Evolutionary conservation across 2,888 invertebrate genomes (phyloP), one percentile per base, ranked within the genome.

Genomic region (Drosophila lacicola): DNA sequence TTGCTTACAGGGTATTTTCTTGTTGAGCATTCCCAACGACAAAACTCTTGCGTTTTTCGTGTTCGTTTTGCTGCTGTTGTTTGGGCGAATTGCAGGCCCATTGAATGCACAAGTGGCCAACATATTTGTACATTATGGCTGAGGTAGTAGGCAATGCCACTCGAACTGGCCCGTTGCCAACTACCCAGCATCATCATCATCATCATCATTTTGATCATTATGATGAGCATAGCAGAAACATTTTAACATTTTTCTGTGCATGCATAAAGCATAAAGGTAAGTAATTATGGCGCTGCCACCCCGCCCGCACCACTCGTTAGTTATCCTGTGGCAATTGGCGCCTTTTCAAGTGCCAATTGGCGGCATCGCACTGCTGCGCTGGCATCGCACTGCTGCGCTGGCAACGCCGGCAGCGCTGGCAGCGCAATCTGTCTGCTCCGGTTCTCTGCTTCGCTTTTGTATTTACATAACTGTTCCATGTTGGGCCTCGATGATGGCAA

Each of bases 41-140:
- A 6, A 4, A 14, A 3, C 10, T 37, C 6, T 14, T 14, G 10
- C 29, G 53, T 34, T 33, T 34, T 34, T 54, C 33, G 50, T 6
- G 10, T 25, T 51, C 50, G 14, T 54, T 42, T 21, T 14, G 19
- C n/a, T 33, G 41, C 13, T 56, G 51, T 45, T 49, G 44, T 66
- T 41, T 63, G 50, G 46, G 45, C 33, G 49, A 44, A 67, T 49
- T 62, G 73, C 50, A 57, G 56, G 74, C 56, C 49, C 68, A 69
- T 70, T 72, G 80, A 73, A 76, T 75, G 71, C 73, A 76, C 55
- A 78, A 76, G 81, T 76, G 78, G 68, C 78, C 70, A 58, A 53
- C 67, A 64, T 70, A 61, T 85, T 75, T 85, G 69, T 42, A 34
- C 47, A 58, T 66, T 46, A 51, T 62, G 63, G 34, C 14, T 19